Evolutionary conservation across 1,140 invertebrate genomes (phyloP).

Genomic region (Leptonema lineaticorne): DNA sequence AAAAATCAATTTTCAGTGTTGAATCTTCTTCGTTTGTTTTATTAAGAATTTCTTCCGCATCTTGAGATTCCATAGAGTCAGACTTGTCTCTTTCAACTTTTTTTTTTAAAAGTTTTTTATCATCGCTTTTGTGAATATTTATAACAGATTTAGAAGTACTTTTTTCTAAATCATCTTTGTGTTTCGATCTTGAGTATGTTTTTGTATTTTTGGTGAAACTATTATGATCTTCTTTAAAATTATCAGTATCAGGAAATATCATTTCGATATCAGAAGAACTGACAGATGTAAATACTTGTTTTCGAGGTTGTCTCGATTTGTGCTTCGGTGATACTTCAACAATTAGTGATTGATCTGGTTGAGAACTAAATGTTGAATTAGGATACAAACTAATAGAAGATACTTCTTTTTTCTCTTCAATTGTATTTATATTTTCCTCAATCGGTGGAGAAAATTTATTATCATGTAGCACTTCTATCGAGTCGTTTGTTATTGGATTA

Average conservation of each 20-base stretch:
- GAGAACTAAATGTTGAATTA: too few species aligned
- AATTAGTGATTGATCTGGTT: constrained; percentile 39
- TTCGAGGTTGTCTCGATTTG: constrained; percentile 55
- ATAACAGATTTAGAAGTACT: background rate
- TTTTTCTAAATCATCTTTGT: background rate
- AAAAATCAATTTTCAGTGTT: background rate
- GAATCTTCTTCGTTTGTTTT: background rate
- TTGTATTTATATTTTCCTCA: too few species aligned
- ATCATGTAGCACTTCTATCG: too few species aligned
- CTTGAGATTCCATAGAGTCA: background rate
- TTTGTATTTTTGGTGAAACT: constrained; percentile 5
- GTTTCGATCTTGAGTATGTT: constrained; percentile 7
- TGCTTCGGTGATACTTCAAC: constrained; percentile 44
- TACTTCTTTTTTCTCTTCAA: too few species aligned
- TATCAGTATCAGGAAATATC: constrained; percentile 45
- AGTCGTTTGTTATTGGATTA: too few species aligned
- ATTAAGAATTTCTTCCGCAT: background rate
- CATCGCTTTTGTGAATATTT: background rate
- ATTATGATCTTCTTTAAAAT: background rate
- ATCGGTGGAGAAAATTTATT: too few species aligned
- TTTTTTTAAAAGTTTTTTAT: background rate
- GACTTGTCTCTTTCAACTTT: background rate
- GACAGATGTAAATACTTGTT: constrained; percentile 55
- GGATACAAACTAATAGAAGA: too few species aligned
- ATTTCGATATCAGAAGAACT: constrained; percentile 52